Conservation (phyloP, 2,797 vertebrate genomes). For the Tokudaia tokunoshimensis region DNA sequence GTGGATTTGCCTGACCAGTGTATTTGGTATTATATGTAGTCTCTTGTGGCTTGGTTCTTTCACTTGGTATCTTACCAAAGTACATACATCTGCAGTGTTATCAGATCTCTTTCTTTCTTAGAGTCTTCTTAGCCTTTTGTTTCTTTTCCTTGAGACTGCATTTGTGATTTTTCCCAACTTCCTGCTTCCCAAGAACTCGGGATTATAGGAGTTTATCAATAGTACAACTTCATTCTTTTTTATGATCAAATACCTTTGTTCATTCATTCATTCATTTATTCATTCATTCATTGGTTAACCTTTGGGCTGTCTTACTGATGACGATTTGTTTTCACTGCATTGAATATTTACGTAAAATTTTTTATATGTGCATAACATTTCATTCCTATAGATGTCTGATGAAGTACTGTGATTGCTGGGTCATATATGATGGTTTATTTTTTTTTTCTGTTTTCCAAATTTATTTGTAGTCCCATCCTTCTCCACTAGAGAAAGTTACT, state of each 20-base stretch:
- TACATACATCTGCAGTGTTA: background rate
- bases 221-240: background rate
- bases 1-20: background rate
- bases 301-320: background rate
- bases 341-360: constrained; percentile 28
- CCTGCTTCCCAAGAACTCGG: background rate
- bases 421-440: background rate
- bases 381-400: background rate
- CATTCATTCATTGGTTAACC: background rate
- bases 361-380: background rate
- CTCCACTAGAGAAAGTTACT: background rate
- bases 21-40: background rate
- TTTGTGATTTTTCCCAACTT: background rate
- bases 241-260: background rate
- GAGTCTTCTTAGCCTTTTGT: background rate
- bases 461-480: background rate
- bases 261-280: background rate
- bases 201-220: background rate
- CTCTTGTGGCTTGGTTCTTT: background rate
- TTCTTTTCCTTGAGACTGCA: background rate
- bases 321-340: background rate
- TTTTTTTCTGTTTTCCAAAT: constrained; percentile 1
- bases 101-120: background rate
- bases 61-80: background rate
- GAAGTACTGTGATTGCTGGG: background rate